Conservation (phyloP, 2,113 vertebrate species). For the Erythrolamprus reginae region DNA sequence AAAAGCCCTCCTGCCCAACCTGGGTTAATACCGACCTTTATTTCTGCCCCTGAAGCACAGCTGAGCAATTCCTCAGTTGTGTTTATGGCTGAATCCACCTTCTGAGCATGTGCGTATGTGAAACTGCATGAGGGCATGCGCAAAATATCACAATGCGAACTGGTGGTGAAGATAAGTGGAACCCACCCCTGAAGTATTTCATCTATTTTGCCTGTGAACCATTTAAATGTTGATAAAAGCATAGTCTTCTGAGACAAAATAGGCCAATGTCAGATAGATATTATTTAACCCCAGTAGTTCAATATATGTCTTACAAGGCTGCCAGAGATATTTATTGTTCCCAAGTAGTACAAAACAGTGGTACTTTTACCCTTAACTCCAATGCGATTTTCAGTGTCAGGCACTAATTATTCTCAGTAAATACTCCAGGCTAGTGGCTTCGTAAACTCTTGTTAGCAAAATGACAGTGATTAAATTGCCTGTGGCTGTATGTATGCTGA, state of each 20-base stretch:
- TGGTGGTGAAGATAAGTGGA: no score
- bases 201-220: background rate
- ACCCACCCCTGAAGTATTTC: background rate
- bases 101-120: no score
- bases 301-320: background rate
- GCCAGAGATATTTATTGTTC: background rate
- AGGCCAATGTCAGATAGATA: background rate
- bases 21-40: no score
- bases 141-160: no score
- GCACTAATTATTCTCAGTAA: background rate
- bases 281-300: background rate
- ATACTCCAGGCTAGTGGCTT: background rate
- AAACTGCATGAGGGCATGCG: no score
- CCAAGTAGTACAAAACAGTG: background rate
- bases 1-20: no score
- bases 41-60: no score
- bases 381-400: background rate
- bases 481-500: background rate
- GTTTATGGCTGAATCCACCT: no score
- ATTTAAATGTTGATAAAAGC: background rate
- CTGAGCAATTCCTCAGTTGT: no score
- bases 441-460: conserved; percentile 1
- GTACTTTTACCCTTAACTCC: background rate
- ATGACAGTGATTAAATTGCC: conserved; percentile 16
- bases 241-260: background rate